Conservation (phyloP, 2,888 invertebrate species). For the Cryptus armator region DNA sequence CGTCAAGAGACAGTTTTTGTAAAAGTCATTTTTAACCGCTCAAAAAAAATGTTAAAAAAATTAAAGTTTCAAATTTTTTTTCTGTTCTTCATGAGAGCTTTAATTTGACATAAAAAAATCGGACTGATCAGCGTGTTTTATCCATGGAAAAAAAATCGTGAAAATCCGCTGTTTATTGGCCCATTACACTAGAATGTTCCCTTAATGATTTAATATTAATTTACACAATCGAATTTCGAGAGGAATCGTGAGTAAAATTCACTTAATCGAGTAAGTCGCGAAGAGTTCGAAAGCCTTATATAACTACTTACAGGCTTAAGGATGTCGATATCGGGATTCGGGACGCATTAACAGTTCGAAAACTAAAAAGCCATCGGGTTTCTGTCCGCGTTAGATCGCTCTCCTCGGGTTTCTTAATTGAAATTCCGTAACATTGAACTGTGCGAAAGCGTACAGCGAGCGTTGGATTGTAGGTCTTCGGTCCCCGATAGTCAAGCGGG, state of each 20-base stretch:
- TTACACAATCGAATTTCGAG: background rate
- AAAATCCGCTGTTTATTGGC: too few species aligned
- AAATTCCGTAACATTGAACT: constrained; percentile 64
- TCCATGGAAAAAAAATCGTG: too few species aligned
- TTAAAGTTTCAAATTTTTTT: too few species aligned
- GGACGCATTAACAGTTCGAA: constrained; percentile 12
- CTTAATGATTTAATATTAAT: background rate
- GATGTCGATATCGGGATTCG: background rate
- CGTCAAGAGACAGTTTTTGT: too few species aligned
- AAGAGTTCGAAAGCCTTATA: background rate
- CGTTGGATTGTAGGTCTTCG: constrained; percentile 27
- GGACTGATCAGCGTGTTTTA: too few species aligned
- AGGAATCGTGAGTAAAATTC: background rate
- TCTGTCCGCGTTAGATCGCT: constrained; percentile 31
- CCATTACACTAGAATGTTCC: too few species aligned
- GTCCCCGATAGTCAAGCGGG: constrained; percentile 40
- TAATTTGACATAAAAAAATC: too few species aligned
- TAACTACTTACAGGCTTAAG: background rate
- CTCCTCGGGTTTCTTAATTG: constrained; percentile 52
- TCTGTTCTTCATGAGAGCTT: too few species aligned
- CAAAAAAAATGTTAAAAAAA: too few species aligned
- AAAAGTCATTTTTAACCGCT: too few species aligned
- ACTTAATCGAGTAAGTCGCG: background rate
- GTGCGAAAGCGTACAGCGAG: constrained; percentile 23
- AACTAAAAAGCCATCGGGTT: constrained; percentile 13